Conservation (phyloP, 2,888 invertebrate genomes). For the Steinernema carpocapsae region DNA sequence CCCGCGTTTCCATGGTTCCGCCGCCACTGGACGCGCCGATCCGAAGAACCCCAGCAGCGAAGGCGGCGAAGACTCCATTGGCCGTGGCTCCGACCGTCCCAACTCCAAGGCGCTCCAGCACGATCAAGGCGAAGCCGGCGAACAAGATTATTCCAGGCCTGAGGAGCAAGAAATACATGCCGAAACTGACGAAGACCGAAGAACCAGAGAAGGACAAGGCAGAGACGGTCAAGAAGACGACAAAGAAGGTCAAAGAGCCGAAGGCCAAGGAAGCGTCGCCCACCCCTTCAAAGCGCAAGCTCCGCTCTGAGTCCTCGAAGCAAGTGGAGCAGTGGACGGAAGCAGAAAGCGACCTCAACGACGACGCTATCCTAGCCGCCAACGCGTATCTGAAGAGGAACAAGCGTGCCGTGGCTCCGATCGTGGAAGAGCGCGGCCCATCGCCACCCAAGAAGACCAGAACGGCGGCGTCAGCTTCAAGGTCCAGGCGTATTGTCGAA, state of each 20-base stretch:
- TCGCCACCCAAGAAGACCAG: neutral
- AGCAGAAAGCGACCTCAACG: neutral
- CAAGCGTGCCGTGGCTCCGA: neutral
- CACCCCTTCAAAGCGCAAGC: neutral
- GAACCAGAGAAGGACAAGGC: neutral
- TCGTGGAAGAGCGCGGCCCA: neutral
- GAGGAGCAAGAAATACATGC: neutral
- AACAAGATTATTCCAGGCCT: neutral
- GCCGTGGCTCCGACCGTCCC: neutral
- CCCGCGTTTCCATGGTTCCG: neutral
- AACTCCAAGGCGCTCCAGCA: neutral
- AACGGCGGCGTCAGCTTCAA: neutral
- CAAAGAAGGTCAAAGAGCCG: neutral
- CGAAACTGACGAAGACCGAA: neutral
- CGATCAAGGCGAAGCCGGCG: neutral
- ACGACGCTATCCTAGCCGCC: neutral
- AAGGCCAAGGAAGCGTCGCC: neutral
- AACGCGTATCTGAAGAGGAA: neutral
- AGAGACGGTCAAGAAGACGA: neutral
- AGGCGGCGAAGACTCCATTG: neutral
- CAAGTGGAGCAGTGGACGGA: neutral
- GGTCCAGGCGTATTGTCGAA: neutral
- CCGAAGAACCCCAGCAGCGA: neutral
- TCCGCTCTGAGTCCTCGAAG: too few relatives aligned
- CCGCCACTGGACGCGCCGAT: neutral